These are phyloP conservation scores for Amblyopsis hoosieri DNA, from an alignment of 2,797 vertebrate genomes.

Conservation along the genomic window DNA sequence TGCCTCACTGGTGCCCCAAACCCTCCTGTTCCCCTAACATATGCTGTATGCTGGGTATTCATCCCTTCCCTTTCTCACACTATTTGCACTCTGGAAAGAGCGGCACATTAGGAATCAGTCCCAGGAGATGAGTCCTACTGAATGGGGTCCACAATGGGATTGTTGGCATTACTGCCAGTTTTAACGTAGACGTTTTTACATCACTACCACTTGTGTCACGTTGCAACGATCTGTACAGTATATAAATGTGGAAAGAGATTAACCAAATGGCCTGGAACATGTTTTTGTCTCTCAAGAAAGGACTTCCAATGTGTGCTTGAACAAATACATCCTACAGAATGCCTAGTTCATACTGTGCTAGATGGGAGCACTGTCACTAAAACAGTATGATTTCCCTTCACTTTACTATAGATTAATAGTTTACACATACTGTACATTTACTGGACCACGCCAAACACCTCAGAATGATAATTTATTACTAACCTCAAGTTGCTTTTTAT, in stretches of 20 bases:
- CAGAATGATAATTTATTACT: conserved; percentile 20
- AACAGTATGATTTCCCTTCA: not conserved
- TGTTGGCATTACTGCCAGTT: conserved; percentile 26
- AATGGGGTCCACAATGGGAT: conserved; percentile 15
- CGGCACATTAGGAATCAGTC: not conserved
- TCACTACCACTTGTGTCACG: conserved; percentile 5
- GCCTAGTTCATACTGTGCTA: too few relatives aligned
- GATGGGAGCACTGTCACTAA: too few relatives aligned
- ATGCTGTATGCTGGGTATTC: conserved; percentile 59
- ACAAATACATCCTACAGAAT: too few relatives aligned
- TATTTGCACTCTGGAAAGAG: conserved; percentile 30
- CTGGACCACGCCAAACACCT: conserved; percentile 2
- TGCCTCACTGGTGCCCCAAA: conserved; percentile 51
- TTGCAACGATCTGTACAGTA: too few relatives aligned
- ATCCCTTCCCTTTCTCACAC: conserved; percentile 36
- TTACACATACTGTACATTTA: not conserved
- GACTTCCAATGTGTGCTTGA: too few relatives aligned
- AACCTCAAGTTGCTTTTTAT: conserved; percentile 36
- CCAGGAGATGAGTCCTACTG: conserved; percentile 38
- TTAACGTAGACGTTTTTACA: conserved; percentile 32
- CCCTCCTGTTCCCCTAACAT: conserved; percentile 67
- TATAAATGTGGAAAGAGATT: too few relatives aligned
- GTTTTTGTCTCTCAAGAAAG: too few relatives aligned
- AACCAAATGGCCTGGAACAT: too few relatives aligned
- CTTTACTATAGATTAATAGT: not conserved